phyloP scores from a whole-genome alignment of 2,113 vertebrate species.

The Zootoca vivipara region DNA sequence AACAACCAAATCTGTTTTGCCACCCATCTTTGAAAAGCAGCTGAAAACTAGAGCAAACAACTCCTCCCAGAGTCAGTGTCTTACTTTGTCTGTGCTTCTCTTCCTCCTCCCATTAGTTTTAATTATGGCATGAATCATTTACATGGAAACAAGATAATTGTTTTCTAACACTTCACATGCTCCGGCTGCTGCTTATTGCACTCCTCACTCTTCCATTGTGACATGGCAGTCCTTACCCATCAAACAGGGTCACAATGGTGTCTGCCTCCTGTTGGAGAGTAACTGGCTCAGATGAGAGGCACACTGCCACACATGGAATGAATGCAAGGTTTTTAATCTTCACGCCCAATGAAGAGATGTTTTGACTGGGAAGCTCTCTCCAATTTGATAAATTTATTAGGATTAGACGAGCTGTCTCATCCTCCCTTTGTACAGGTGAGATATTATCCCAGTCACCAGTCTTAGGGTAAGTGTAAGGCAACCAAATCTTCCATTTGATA shows the following conservation, averaged over 20 bases:
- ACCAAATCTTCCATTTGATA: background rate
- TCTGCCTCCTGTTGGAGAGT: slow-evolving; percentile 35
- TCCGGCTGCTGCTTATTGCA: background rate
- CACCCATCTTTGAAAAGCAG: slow-evolving; percentile 66
- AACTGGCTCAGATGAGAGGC: background rate
- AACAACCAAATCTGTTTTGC: slow-evolving; percentile 59
- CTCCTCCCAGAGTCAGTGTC: slow-evolving; percentile 43
- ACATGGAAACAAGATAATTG: slow-evolving; percentile 46
- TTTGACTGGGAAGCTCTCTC: background rate
- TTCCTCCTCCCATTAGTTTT: slow-evolving; percentile 36
- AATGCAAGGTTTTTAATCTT: background rate
- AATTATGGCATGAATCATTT: slow-evolving; percentile 32
- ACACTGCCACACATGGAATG: background rate
- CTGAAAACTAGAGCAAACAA: slow-evolving; percentile 63
- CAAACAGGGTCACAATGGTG: slow-evolving; percentile 45
- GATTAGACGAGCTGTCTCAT: background rate
- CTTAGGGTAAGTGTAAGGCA: background rate
- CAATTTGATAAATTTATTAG: background rate
- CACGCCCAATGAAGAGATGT: background rate
- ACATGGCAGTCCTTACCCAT: slow-evolving; percentile 36
- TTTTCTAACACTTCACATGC: slow-evolving; percentile 29
- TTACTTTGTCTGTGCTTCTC: slow-evolving; percentile 2
- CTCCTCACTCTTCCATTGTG: slow-evolving; percentile 27
- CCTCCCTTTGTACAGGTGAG: background rate
- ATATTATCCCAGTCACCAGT: background rate